These are phyloP conservation scores for Symphodus melops DNA, from an alignment of 2,113 vertebrate genomes.

Conservation along the genomic window DNA sequence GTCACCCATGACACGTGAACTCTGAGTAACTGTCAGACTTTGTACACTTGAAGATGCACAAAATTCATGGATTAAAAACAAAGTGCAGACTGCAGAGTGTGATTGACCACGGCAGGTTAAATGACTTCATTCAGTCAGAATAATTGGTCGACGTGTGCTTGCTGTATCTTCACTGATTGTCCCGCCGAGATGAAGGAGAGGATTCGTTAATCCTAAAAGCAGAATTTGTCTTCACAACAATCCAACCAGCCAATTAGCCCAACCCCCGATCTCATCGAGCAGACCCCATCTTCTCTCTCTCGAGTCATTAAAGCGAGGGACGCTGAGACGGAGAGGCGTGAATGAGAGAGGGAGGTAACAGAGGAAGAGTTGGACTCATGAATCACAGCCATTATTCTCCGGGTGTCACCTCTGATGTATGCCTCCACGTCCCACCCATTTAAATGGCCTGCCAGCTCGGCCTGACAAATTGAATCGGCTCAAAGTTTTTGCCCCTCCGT, in stretches of 20 bases:
- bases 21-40: neutral
- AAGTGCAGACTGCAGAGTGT: neutral
- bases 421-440: conserved; percentile 35
- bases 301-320: conserved; percentile 26
- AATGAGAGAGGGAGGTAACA: neutral
- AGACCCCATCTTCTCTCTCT: conserved; percentile 8
- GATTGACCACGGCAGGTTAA: neutral
- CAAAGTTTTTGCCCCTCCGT: conserved; percentile 32
- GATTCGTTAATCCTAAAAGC: neutral
- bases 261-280: conserved; percentile 10
- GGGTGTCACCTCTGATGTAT: conserved; percentile 48
- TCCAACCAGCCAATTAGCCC: conserved; percentile 24
- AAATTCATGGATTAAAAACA: neutral
- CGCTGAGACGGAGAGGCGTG: conserved; percentile 3
- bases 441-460: conserved; percentile 58
- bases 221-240: conserved; percentile 3
- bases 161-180: neutral
- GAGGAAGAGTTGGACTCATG: neutral
- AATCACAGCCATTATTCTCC: conserved; percentile 52
- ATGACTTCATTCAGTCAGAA: neutral
- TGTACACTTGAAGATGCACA: neutral
- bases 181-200: neutral
- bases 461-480: conserved; percentile 49
- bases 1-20: no score
- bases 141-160: neutral